Percentiles rank a stretch among this genome's conserved stretches.
These are phyloP conservation scores for Oncopodura yosiiana DNA, from an alignment of 1,140 invertebrate genomes.

Conservation along the genomic window DNA sequence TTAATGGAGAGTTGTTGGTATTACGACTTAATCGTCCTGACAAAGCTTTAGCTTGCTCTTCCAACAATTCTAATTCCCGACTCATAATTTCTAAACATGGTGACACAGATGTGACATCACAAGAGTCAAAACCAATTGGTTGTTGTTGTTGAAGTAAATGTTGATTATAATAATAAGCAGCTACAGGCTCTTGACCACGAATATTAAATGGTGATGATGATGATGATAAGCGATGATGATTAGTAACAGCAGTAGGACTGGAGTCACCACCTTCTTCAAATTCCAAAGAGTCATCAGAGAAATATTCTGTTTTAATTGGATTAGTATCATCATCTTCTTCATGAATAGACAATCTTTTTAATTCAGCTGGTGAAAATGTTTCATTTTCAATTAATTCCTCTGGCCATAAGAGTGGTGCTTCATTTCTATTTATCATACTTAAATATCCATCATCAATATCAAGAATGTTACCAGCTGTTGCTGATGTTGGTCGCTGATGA, in stretches of 20 bases:
- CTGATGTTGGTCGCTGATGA: no score
- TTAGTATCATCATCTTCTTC: neutral
- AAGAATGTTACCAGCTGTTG: slow-evolving; percentile 1
- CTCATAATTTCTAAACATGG: neutral
- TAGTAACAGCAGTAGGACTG: neutral
- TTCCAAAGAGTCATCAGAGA: slow-evolving; percentile 33
- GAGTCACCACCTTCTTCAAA: slow-evolving; percentile 6
- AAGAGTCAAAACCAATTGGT: no score
- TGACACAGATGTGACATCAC: no score
- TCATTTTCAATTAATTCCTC: slow-evolving; percentile 32
- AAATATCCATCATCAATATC: slow-evolving; percentile 34
- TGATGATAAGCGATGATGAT: neutral
- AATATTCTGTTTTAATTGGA: slow-evolving; percentile 26
- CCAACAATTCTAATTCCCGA: neutral
- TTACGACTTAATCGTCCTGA: neutral
- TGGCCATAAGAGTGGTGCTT: slow-evolving; percentile 28
- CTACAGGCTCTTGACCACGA: no score
- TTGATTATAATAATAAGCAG: neutral
- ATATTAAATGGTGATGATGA: neutral
- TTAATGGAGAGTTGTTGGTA: neutral
- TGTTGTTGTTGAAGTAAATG: slow-evolving; percentile 1
- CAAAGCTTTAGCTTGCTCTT: neutral
- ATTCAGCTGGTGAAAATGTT: slow-evolving; percentile 29
- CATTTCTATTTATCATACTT: slow-evolving; percentile 33
- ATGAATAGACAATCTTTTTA: slow-evolving; percentile 25